Evolutionary conservation across 2,888 invertebrate genomes (phyloP), one percentile per base, ranked within the genome.

Genomic region (Tetragonula carbonaria): DNA sequence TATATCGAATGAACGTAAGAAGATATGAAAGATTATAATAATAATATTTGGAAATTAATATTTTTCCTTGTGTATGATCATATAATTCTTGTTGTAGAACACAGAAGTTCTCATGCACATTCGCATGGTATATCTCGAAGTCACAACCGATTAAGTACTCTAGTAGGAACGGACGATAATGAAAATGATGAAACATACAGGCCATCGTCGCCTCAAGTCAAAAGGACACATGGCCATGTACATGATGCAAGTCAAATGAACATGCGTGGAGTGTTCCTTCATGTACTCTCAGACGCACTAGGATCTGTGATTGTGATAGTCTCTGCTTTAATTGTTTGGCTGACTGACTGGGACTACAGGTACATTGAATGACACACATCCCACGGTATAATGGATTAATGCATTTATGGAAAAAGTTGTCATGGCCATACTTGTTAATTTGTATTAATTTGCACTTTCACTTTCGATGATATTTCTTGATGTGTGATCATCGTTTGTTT

Each of bases 231-330:
- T 88, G 95, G 95, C 6, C 96, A 96, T 90, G 95, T 95, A 78
- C 95, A 95, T 89, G 96, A 97, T 93, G 96, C 97, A 0, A 97
- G 97, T 4, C 98, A 99, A 94, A 97, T 99, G 97, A 99, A 99
- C 94, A 99, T 99, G 99, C 97, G 98, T 77, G 99, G 99, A n/a
- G 99, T 99, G n/a, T 99, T 99, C 95, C 96, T 99, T 77, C 99
- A 99, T 94, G 97, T 99, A 6, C 95, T 99, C 59, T 99, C 99
- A 71, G 99, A 99, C 95, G 99, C 99, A 33, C 95, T 99, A 71
- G 99, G 99, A 75, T 98, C 98, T 0, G 96, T 98, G 2, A 98
- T 99, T 90, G 99, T 99, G 18, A 97, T 98, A 67, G 96, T 97
- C 70, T 98, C 98, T 77, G 98, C 99, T 33, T 93, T 96, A 90